Base-by-base conservation (phyloP, 1,140 invertebrate species). In the Drosophila mojavensis region DNA sequence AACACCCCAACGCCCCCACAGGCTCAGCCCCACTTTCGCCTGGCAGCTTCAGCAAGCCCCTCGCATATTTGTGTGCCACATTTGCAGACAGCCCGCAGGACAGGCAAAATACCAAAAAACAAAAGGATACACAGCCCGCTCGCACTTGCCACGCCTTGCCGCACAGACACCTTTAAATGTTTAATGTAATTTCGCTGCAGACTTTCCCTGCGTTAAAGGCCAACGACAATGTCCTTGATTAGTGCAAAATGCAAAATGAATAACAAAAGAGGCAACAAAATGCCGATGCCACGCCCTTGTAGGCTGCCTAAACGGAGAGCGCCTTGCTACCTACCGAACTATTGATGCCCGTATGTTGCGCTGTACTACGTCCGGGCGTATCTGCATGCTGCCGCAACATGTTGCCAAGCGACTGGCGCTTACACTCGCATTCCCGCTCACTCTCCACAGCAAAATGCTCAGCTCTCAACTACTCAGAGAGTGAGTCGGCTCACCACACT, bases 141-240 rank as follows among this genome's bases (percentile, higher is more conserved):
- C 51, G 33, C 10, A 3, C 54, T 5, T 43, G 17, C 43, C 15
- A 17, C 43, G 43, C 43, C 15, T 17, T 17, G 6, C 43, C 15
- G 43, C 43, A 15, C 51, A 55, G 67, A 69, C 67, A 55, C n/a
- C 51, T 62, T 39, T 64, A 64, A 71, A 71, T 71, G 3, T 71
- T 71, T 71, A 71, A 71, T 71, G 53, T 41, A 64, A 71, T 71
- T 70, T 64, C 5, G 33, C 28, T 15, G 30, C 30, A 54, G 30
- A 11, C 53, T 54, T 28, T 39, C n/a, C n/a, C 20, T 5, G 24
- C 17, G 13, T 43, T 36, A 56, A 65, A 17, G 30, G 15, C 2
- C 54, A 48, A n/a, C 39, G 26, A 39, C 30, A 48, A 55, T 61
- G 68, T 56, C 68, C 60, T 70, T 70, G 67, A 70, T 56, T 64